A percentile compares a stretch with the other conserved stretches of the same genome.
These are phyloP conservation scores for Eleginops maclovinus DNA, from an alignment of 2,113 vertebrate species.

Conservation along the genomic window DNA sequence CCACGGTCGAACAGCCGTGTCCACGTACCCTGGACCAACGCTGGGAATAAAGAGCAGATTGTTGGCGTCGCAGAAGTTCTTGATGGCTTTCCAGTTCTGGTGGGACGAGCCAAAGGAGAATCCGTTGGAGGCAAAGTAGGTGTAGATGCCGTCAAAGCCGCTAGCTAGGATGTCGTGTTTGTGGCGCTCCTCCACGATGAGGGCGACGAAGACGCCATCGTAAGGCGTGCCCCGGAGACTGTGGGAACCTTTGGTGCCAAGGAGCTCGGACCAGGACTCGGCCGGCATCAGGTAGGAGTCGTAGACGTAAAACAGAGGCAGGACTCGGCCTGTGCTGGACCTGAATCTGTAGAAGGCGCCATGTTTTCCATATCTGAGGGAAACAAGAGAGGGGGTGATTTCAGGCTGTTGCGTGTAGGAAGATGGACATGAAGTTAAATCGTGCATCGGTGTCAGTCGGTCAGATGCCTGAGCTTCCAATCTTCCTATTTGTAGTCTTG, in stretches of 20 bases:
- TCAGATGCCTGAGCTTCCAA: not conserved
- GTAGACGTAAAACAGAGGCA: constrained; percentile 92
- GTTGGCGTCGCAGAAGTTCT: constrained; percentile 89
- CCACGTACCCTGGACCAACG: constrained; percentile 90
- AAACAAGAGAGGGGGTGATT: not conserved
- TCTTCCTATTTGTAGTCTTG: no score
- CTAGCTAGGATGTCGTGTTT: constrained; percentile 88
- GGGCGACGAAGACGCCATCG: constrained; percentile 88
- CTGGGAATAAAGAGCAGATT: constrained; percentile 92
- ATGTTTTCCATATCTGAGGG: constrained; percentile 87
- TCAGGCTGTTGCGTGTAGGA: not conserved
- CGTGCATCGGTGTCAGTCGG: not conserved
- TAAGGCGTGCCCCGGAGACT: constrained; percentile 88
- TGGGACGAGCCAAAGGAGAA: constrained; percentile 94
- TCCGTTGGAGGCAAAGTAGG: constrained; percentile 93
- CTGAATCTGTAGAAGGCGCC: constrained; percentile 90
- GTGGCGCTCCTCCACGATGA: constrained; percentile 91
- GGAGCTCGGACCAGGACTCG: constrained; percentile 90
- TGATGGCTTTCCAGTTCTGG: constrained; percentile 93
- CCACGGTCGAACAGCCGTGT: constrained; percentile 91
- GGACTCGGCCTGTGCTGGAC: constrained; percentile 86
- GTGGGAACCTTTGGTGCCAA: constrained; percentile 85
- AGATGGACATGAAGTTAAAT: not conserved
- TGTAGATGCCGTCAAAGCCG: constrained; percentile 92
- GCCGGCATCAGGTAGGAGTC: constrained; percentile 91